A percentile compares a stretch with the other conserved stretches of the same genome.
These are phyloP conservation scores for Siphonodentalium dalli DNA, from an alignment of 2,888 invertebrate species.

Conservation along the genomic window DNA sequence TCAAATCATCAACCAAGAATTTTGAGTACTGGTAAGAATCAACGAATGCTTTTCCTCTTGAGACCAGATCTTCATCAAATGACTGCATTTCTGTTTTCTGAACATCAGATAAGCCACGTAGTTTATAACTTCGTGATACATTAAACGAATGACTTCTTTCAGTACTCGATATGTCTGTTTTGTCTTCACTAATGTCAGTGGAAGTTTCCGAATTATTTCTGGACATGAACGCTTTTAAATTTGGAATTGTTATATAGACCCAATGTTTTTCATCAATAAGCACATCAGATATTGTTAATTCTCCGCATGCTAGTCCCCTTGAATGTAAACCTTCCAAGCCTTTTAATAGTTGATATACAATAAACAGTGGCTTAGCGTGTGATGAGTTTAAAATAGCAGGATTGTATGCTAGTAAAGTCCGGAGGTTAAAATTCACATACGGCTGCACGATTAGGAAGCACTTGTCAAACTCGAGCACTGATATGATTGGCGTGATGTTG, in stretches of 20 bases:
- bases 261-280: slow-evolving; percentile 83
- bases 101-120: background rate
- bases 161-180: no score
- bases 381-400: slow-evolving; percentile 82
- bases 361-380: slow-evolving; percentile 82
- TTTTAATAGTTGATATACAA: slow-evolving; percentile 85
- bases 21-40: slow-evolving; percentile 30
- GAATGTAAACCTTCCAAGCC: slow-evolving; percentile 79
- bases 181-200: no score
- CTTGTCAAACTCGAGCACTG: slow-evolving; percentile 48
- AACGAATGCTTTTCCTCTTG: slow-evolving; percentile 36
- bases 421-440: slow-evolving; percentile 76
- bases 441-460: slow-evolving; percentile 72
- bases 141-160: no score
- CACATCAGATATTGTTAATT: slow-evolving; percentile 81
- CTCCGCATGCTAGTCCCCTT: slow-evolving; percentile 80
- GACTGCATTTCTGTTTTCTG: slow-evolving; percentile 12
- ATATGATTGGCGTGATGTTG: slow-evolving; percentile 47
- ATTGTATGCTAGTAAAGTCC: slow-evolving; percentile 88
- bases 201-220: no score
- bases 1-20: slow-evolving; percentile 48
- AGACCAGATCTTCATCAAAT: slow-evolving; percentile 30
- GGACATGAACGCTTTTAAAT: slow-evolving; percentile 10
- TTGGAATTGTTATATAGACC: slow-evolving; percentile 66
- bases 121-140: no score